phyloP scores from a whole-genome alignment of 2,113 vertebrate genomes.

The Brevimyrus niger region DNA sequence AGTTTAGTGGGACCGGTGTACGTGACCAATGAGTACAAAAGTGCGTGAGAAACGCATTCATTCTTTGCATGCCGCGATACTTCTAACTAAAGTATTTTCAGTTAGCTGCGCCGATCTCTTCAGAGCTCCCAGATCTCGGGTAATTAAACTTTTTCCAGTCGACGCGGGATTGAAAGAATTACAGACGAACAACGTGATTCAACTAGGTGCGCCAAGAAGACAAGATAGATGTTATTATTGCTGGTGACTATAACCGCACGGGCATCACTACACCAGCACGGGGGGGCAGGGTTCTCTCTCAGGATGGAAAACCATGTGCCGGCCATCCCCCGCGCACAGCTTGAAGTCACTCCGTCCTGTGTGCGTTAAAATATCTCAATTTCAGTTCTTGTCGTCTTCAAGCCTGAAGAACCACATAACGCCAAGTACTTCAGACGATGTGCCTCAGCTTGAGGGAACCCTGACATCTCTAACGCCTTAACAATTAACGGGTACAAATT shows the following conservation, averaged over 20 bases:
- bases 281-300: background rate
- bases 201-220: background rate
- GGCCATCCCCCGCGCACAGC: background rate
- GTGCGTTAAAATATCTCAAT: background rate
- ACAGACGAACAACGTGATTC: background rate
- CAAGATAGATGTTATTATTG: background rate
- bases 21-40: background rate
- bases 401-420: background rate
- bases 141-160: background rate
- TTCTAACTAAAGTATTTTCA: background rate
- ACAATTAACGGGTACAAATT: background rate
- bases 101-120: background rate
- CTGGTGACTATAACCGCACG: background rate
- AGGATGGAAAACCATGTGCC: background rate
- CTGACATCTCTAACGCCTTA: background rate
- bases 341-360: background rate
- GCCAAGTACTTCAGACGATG: background rate
- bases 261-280: background rate
- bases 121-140: background rate
- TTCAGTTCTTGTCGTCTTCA: background rate
- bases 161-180: background rate
- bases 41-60: background rate
- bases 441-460: background rate
- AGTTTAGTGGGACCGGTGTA: background rate
- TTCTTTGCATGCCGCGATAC: background rate